phyloP scores from a whole-genome alignment of 1,140 invertebrate species.

The Danaus plexippus region DNA sequence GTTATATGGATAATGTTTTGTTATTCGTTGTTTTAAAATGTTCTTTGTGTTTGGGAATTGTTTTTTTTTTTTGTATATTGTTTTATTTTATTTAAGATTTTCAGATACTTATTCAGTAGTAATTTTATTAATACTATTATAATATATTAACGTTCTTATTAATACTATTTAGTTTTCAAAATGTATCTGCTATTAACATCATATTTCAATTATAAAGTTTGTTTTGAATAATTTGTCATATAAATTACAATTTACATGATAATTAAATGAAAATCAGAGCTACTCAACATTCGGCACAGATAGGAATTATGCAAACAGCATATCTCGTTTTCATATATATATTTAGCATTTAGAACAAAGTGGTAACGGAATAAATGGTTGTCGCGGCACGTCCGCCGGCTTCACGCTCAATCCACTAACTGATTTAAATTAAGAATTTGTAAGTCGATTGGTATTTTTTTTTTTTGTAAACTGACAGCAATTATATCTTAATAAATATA shows the following conservation, averaged over 20 bases:
- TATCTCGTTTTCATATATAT: slow-evolving; percentile 57
- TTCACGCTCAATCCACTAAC: slow-evolving; percentile 57
- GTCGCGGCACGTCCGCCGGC: slow-evolving; percentile 46
- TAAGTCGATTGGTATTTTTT: slow-evolving; percentile 26
- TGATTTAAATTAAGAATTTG: slow-evolving; percentile 65
- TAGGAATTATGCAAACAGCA: slow-evolving; percentile 53
- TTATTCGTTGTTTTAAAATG: not conserved
- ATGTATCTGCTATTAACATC: too few species aligned
- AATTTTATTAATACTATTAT: too few species aligned
- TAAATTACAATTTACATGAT: slow-evolving; percentile 7
- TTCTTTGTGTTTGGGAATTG: slow-evolving; percentile 2
- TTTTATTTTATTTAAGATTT: too few species aligned
- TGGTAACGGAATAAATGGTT: slow-evolving; percentile 59
- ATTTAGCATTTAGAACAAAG: slow-evolving; percentile 61
- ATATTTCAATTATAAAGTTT: too few species aligned
- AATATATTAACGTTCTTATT: too few species aligned
- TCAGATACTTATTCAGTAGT: too few species aligned
- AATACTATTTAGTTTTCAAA: too few species aligned
- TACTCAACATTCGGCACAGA: slow-evolving; percentile 36
- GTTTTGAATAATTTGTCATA: too few species aligned
- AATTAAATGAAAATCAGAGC: slow-evolving; percentile 39
- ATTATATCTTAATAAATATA: too few species aligned
- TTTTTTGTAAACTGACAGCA: slow-evolving; percentile 12
- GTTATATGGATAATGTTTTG: not conserved
- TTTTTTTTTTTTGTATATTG: not conserved